Evolutionary conservation across 2,113 vertebrate genomes (phyloP), one percentile per base, ranked within the genome.

Genomic region (Caranx ignobilis): DNA sequence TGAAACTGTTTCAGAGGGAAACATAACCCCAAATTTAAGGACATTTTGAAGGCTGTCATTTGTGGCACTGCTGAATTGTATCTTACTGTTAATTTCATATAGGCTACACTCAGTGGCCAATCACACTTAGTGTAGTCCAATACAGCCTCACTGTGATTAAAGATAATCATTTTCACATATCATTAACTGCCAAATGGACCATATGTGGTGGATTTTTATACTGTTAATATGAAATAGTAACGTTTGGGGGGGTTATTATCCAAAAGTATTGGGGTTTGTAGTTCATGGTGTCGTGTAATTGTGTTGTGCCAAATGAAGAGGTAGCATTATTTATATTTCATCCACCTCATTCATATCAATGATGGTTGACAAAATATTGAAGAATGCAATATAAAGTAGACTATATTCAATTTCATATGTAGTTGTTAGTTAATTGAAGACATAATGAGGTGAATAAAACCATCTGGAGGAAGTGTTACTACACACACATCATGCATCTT

Each of bases 31-130:
- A 55, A 19, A 37, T 75, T 41, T 55, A 75, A 26, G 37, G 18
- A 9, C 2, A 52, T 52, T n/a, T 52, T 7, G 2, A 4, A 41
- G 0, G 34, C 47, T 68, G 18, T 26, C 4, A 11, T 47, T 71
- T 68, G 45, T 48, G 31, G 6, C 19, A 18, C 45, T 81, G 31
- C 50, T 64, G 26, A 71, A 64, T 15, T 54, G 56, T 19, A 10
- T 32, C 16, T n/a, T 59, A 31, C 64, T 79, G 32, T 50, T 59
- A 57, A 66, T 67, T 26, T 77, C 67, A 55, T 35, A 37, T 37
- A 26, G 26, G 26, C 26, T 26, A 2, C 12, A 55, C 56, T 54
- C 2, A 62, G 8, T 21, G 26, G 8, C n/a, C 60, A 21, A 34
- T 73, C 16, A 69, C 59, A 62, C 34, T 9, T 35, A 11, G 57